Conservation (phyloP, 2,797 vertebrate species). For the Masticophis lateralis region DNA sequence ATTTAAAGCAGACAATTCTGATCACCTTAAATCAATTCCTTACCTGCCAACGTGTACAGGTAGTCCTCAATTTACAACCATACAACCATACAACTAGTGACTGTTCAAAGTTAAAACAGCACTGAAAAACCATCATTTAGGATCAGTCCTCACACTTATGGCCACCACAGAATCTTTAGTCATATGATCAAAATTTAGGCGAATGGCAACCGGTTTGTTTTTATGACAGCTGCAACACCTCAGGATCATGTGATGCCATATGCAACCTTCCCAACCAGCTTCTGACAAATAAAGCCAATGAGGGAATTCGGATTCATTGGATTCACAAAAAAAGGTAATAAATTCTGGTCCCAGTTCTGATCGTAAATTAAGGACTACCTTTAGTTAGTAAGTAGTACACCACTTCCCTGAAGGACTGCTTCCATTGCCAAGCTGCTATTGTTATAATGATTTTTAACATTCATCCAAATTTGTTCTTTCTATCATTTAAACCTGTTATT, state of each 20-base stretch:
- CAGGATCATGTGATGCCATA: background rate
- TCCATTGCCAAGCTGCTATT: background rate
- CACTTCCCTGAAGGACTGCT: background rate
- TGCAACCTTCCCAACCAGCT: background rate
- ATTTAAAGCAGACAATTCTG: background rate
- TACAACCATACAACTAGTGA: background rate
- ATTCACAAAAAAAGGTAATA: background rate
- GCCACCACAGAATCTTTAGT: background rate
- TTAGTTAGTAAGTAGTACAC: background rate
- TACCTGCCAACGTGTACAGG: background rate
- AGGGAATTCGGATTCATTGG: background rate
- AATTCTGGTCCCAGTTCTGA: background rate
- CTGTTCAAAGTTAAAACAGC: background rate
- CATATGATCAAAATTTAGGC: background rate
- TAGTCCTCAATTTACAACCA: background rate
- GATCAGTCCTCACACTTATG: background rate
- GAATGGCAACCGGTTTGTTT: fast-evolving
- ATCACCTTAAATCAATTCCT: background rate
- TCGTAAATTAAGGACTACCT: background rate
- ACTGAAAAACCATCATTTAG: background rate
- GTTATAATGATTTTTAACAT: background rate
- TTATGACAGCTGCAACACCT: background rate
- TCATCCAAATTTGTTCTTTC: background rate
- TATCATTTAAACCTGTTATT: background rate
- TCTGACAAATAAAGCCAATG: background rate